phyloP scores from a whole-genome alignment of 2,888 invertebrate genomes.

The Lampropteryx suffumata region DNA sequence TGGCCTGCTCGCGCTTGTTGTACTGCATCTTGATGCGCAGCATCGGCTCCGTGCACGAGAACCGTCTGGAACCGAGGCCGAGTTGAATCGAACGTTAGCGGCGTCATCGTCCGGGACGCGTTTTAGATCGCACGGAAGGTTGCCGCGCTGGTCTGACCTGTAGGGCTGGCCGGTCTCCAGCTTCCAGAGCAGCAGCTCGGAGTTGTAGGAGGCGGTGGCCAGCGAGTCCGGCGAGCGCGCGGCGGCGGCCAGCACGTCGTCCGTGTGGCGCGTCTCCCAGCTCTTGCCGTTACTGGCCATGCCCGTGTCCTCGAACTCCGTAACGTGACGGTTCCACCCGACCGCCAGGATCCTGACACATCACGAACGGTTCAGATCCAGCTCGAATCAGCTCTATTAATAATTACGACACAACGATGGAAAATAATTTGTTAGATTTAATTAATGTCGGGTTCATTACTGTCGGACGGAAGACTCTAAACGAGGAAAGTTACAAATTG shows the following conservation, averaged over 20 bases:
- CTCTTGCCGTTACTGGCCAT: conserved; percentile 82
- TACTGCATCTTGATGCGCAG: conserved; percentile 82
- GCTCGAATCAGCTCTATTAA: too few species aligned
- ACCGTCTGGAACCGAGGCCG: conserved; percentile 50
- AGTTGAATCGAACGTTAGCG: too few species aligned
- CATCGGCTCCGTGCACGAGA: conserved; percentile 81
- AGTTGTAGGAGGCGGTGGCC: conserved; percentile 90
- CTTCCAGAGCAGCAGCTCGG: conserved; percentile 91
- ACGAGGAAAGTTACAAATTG: background rate
- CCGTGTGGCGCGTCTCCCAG: conserved; percentile 88
- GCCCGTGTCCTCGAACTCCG: conserved; percentile 84
- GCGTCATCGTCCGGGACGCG: too few species aligned
- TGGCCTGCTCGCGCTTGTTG: conserved; percentile 57
- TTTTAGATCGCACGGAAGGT: too few species aligned
- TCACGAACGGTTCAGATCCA: background rate
- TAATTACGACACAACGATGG: too few species aligned
- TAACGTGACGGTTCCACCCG: conserved; percentile 90
- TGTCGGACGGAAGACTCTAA: too few species aligned
- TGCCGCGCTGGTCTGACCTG: conserved; percentile 45
- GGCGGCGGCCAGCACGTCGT: conserved; percentile 89
- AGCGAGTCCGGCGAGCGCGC: conserved; percentile 86
- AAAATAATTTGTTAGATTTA: too few species aligned
- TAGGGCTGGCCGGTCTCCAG: conserved; percentile 91
- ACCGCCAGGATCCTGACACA: conserved; percentile 86
- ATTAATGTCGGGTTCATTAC: too few species aligned